Conservation (phyloP, 2,797 vertebrate species). For the Sebastes elongatus region DNA sequence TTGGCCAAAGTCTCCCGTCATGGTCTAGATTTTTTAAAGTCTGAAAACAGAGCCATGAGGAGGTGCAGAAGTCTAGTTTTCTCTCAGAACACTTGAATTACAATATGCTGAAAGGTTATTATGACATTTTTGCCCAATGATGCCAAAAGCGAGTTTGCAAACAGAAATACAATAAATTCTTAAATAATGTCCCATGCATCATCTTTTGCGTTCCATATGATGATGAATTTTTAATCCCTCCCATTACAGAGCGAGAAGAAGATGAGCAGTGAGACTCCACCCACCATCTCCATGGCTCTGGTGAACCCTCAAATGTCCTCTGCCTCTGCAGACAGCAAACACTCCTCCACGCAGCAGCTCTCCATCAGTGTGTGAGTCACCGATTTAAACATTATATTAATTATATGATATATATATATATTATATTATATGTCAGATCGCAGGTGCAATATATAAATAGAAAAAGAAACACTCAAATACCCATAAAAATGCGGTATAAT, state of each 20-base stretch:
- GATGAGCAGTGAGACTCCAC: conserved; percentile 77
- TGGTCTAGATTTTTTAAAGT: too few relatives aligned
- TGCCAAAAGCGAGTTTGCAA: neutral
- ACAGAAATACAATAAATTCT: neutral
- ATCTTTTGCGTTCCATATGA: neutral
- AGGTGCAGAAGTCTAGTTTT: too few relatives aligned
- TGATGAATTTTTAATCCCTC: conserved; percentile 16
- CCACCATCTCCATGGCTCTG: conserved; percentile 83
- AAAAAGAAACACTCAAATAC: neutral
- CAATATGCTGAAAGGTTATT: too few relatives aligned
- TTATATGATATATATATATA: too few relatives aligned
- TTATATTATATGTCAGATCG: conserved; percentile 5
- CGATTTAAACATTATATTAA: conserved; percentile 27
- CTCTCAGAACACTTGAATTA: too few relatives aligned
- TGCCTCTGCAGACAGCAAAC: conserved; percentile 75
- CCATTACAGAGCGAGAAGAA: conserved; percentile 76
- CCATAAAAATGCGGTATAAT: neutral
- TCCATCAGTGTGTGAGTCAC: conserved; percentile 87
- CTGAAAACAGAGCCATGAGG: too few relatives aligned
- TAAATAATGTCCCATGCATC: neutral
- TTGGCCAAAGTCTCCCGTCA: too few relatives aligned
- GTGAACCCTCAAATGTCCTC: conserved; percentile 79
- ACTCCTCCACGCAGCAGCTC: conserved; percentile 84
- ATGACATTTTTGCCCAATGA: too few relatives aligned
- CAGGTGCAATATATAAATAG: neutral